These are phyloP conservation scores for Halocynthia aurantium DNA, from an alignment of 23 tunicate genomes.

Conservation along the genomic window DNA sequence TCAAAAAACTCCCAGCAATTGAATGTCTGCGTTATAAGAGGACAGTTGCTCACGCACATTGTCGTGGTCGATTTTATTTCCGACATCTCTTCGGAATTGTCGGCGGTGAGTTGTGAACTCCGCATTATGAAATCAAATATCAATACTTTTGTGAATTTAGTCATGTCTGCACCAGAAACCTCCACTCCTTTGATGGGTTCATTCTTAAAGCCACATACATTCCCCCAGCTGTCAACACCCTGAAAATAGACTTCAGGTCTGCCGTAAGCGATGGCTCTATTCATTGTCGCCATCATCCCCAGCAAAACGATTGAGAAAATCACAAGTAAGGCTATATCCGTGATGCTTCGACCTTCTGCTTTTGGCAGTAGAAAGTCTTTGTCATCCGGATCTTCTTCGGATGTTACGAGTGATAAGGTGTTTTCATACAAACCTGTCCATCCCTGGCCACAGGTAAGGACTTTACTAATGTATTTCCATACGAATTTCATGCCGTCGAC, in stretches of 20 bases:
- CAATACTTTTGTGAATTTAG: slow-evolving; percentile 23
- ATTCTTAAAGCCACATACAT: slow-evolving; percentile 61
- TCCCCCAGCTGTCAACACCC: slow-evolving; percentile 72
- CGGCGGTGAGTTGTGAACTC: slow-evolving; percentile 16
- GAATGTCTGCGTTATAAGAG: slow-evolving; percentile 30
- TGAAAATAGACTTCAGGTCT: slow-evolving; percentile 49
- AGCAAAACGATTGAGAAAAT: slow-evolving; percentile 30
- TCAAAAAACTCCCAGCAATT: slow-evolving; percentile 34
- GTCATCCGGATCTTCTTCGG: slow-evolving; percentile 86
- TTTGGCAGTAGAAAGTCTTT: slow-evolving; percentile 68
- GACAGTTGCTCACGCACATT: slow-evolving; percentile 53
- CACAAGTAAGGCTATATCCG: slow-evolving; percentile 62
- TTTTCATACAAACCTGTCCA: slow-evolving; percentile 56
- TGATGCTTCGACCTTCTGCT: slow-evolving; percentile 20
- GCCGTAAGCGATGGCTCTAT: slow-evolving; percentile 44
- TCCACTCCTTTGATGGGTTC: slow-evolving; percentile 2
- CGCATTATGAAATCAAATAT: slow-evolving; percentile 33
- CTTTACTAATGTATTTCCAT: slow-evolving; percentile 40
- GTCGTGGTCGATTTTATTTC: background rate
- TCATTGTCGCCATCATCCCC: slow-evolving; percentile 72
- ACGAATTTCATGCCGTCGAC: slow-evolving; percentile 31
- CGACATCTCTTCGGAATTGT: slow-evolving; percentile 19
- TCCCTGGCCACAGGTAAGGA: slow-evolving; percentile 85
- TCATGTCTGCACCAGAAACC: slow-evolving; percentile 50
- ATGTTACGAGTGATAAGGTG: slow-evolving; percentile 22